A percentile compares a stretch with the other conserved stretches of the same genome.
phyloP scores from a whole-genome alignment of 2,888 invertebrate genomes.

The Eristalis intricaria region DNA sequence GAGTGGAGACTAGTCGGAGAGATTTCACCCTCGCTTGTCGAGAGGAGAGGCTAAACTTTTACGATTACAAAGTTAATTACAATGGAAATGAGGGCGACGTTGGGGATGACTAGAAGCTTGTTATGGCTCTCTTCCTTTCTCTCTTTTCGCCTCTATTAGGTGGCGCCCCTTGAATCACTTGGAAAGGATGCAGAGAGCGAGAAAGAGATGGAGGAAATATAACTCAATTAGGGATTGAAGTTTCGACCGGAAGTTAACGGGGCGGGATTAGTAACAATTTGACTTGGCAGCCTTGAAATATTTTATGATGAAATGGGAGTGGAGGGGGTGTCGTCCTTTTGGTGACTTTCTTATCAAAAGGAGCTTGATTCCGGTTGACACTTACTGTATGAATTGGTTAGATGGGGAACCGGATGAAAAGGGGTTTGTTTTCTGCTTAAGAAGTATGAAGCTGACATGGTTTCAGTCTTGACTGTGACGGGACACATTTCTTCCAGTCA shows the following conservation, averaged over 20 bases:
- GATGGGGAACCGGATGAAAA: too few species aligned
- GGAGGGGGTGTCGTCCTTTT: background rate
- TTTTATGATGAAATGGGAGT: background rate
- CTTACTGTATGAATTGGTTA: background rate
- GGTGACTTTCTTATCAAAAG: background rate
- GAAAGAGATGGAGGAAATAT: conserved; percentile 17
- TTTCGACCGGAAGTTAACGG: conserved; percentile 45
- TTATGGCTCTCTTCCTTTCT: background rate
- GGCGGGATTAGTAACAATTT: conserved; percentile 44
- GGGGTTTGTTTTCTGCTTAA: too few species aligned
- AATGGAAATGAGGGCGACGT: conserved; percentile 60
- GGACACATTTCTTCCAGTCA: too few species aligned
- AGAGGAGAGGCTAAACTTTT: conserved; percentile 57
- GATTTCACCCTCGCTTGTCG: conserved; percentile 12
- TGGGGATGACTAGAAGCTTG: background rate
- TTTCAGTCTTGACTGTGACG: too few species aligned
- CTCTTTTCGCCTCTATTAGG: background rate
- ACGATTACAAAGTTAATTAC: conserved; percentile 70
- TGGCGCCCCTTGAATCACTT: conserved; percentile 9
- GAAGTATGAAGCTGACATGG: too few species aligned
- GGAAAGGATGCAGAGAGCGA: background rate
- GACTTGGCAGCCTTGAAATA: conserved; percentile 17
- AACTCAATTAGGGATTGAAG: conserved; percentile 60
- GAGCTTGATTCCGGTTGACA: background rate
- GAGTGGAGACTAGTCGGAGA: background rate